Evolutionary conservation across 2,113 vertebrate species (phyloP).

Genomic region (Coregonus clupeaformis): DNA sequence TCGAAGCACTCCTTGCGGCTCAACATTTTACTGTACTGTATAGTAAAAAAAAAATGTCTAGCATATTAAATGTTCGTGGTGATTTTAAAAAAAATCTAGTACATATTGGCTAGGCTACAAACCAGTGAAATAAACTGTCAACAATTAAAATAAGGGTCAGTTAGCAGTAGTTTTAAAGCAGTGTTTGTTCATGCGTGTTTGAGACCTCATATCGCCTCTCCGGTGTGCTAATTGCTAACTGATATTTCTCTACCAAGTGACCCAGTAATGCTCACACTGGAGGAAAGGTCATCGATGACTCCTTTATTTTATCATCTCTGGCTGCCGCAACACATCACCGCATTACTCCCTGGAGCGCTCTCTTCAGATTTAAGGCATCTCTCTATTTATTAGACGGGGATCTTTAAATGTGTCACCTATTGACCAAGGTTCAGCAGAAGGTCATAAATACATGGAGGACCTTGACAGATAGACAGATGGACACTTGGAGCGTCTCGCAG

Average conservation of each 20-base stretch:
- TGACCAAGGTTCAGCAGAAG: conserved; percentile 50
- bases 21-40: not conserved
- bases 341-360: conserved; percentile 45
- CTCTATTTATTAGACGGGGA: conserved; percentile 24
- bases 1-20: not conserved
- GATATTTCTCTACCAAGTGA: conserved; percentile 54
- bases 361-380: conserved; percentile 43
- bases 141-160: conserved; percentile 23
- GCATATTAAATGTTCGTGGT: not conserved
- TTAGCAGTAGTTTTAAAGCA: conserved; percentile 5
- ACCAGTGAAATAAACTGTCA: conserved; percentile 9
- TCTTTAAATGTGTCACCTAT: conserved; percentile 62
- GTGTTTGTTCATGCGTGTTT: not conserved
- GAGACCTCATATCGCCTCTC: conserved; percentile 13
- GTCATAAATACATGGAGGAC: conserved; percentile 47
- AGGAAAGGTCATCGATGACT: conserved; percentile 52
- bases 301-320: conserved; percentile 38
- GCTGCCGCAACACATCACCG: not conserved
- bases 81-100: too few species aligned
- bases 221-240: conserved; percentile 44
- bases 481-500: conserved; percentile 42
- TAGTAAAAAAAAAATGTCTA: not conserved
- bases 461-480: conserved; percentile 45
- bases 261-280: conserved; percentile 26
- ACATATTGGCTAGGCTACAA: not conserved